phyloP scores from a whole-genome alignment of 30 jellyfish, hydroid and myxozoan species.

The Calvadosia cruxmelitensis region DNA sequence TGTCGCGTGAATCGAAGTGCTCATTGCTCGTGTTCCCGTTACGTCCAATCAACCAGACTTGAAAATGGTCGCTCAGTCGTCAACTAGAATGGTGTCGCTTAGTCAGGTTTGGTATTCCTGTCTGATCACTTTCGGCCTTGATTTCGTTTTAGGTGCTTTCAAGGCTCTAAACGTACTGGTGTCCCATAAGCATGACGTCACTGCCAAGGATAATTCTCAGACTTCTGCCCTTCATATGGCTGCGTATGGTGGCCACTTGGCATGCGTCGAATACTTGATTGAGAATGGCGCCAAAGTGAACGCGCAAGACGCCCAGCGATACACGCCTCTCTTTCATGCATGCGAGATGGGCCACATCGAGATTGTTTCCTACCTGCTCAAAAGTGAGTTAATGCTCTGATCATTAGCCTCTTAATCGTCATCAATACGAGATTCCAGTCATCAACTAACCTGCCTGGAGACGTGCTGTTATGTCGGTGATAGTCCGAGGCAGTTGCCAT shows the following conservation, averaged over 20 bases:
- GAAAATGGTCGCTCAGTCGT: too few species aligned
- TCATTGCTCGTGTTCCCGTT: too few species aligned
- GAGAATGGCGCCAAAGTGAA: constrained; percentile 78
- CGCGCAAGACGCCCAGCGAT: constrained; percentile 53
- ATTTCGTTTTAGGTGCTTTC: constrained; percentile 32
- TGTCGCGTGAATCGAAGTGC: too few species aligned
- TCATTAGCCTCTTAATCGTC: too few species aligned
- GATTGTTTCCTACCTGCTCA: constrained; percentile 46
- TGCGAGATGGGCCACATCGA: constrained; percentile 85
- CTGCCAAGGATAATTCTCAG: constrained; percentile 51
- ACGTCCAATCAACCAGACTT: too few species aligned
- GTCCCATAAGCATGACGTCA: constrained; percentile 38
- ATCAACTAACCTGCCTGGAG: too few species aligned
- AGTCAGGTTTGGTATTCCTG: too few species aligned
- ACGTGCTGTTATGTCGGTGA: too few species aligned
- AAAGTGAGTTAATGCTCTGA: constrained; percentile 47
- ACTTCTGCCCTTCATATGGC: constrained; percentile 96
- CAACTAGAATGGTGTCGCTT: too few species aligned
- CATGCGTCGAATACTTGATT: constrained; percentile 57
- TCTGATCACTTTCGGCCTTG: too few species aligned
- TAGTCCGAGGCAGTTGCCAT: too few species aligned
- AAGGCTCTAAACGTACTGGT: constrained; percentile 35
- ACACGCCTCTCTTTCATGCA: constrained; percentile 82
- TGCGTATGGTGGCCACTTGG: constrained; percentile 75
- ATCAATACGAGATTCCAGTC: too few species aligned